Conservation (phyloP, 2,797 vertebrate species). For the Semotilus atromaculatus region DNA sequence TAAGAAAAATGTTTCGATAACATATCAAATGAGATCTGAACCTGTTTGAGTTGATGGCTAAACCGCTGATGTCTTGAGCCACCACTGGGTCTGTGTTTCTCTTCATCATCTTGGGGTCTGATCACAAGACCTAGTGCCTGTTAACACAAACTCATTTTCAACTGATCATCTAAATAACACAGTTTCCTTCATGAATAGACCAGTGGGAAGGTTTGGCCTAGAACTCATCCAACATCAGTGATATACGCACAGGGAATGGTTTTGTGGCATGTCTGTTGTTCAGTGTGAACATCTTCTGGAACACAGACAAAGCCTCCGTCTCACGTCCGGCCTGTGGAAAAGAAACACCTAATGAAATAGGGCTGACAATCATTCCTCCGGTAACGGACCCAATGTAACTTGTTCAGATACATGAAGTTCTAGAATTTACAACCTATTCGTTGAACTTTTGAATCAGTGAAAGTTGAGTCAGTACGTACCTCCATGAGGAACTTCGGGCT, state of each 20-base stretch:
- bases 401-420: not conserved
- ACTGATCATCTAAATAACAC: not conserved
- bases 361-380: not conserved
- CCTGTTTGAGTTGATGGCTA: constrained; percentile 62
- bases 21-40: constrained; percentile 24
- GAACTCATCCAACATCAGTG: not conserved
- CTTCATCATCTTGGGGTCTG: constrained; percentile 39
- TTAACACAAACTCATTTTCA: constrained; percentile 28
- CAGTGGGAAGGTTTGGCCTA: not conserved
- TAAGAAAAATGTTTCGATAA: not conserved
- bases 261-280: constrained; percentile 68
- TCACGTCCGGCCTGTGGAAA: constrained; percentile 68
- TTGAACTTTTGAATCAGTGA: not conserved
- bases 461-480: constrained; percentile 59
- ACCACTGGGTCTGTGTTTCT: not conserved
- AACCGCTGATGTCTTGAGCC: constrained; percentile 33
- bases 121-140: constrained; percentile 67
- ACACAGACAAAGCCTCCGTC: constrained; percentile 74
- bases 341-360: not conserved
- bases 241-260: constrained; percentile 66
- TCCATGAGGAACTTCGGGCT: constrained; percentile 84
- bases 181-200: not conserved
- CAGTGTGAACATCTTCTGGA: constrained; percentile 73
- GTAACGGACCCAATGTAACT: not conserved
- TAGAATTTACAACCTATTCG: not conserved